Percentiles rank a stretch among this genome's conserved stretches.
These are phyloP conservation scores for Ctenochaetus hawaiiensis DNA, from an alignment of 2,797 vertebrate genomes.

Conservation along the genomic window DNA sequence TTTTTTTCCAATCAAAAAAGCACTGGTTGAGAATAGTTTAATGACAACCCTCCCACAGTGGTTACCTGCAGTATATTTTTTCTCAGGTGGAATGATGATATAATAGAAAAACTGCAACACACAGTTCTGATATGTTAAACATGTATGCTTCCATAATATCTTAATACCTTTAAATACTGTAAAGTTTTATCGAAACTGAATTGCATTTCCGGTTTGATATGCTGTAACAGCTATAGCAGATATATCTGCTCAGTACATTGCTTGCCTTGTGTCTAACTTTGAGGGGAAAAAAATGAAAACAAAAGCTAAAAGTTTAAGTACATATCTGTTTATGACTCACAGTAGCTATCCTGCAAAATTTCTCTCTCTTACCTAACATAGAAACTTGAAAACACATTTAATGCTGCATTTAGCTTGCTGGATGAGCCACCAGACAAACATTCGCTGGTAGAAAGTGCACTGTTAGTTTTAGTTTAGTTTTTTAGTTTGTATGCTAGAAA, in stretches of 20 bases:
- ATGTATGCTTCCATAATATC: neutral
- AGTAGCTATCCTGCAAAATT: no score
- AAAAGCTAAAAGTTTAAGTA: no score
- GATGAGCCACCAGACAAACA: no score
- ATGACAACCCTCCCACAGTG: neutral
- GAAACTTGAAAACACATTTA: no score
- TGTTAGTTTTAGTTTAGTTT: neutral
- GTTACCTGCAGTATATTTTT: neutral
- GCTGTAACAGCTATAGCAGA: no score
- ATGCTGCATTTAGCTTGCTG: neutral
- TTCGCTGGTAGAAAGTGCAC: neutral
- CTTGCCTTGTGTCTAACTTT: no score
- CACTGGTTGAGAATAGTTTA: neutral
- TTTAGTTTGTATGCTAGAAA: neutral
- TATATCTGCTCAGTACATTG: no score
- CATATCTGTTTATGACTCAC: no score
- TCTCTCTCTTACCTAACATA: no score
- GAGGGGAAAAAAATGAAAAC: no score
- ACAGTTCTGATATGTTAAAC: neutral
- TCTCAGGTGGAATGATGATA: neutral
- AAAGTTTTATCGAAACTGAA: neutral
- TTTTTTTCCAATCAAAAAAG: no score
- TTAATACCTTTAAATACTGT: no score
- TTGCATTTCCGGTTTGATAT: neutral
- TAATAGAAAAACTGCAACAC: neutral